Conservation (phyloP, 2,888 invertebrate species). For the Pterostichus niger region DNA sequence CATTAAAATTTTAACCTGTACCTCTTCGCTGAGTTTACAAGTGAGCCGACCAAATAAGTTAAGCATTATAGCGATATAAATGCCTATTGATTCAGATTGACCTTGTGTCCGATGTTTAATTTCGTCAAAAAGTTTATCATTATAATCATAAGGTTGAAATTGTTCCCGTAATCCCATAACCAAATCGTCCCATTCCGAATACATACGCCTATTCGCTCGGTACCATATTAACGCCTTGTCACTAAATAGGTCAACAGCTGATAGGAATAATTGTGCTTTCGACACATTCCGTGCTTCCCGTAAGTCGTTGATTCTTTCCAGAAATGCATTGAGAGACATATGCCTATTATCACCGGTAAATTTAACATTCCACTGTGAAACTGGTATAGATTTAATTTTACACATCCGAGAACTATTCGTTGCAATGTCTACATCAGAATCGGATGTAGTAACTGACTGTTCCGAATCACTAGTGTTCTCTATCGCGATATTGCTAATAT, state of each 20-base stretch:
- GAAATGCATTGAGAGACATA: not conserved
- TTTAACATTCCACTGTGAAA: not conserved
- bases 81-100: slow-evolving; percentile 7
- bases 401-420: too few species aligned
- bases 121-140: slow-evolving; percentile 26
- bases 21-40: slow-evolving; percentile 24
- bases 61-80: not conserved
- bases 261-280: not conserved
- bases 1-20: slow-evolving; percentile 22
- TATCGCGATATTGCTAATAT: too few species aligned
- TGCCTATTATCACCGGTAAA: not conserved
- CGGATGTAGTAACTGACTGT: too few species aligned
- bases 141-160: slow-evolving; percentile 29
- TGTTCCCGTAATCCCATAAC: not conserved
- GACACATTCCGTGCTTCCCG: not conserved
- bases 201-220: not conserved
- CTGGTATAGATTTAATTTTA: slow-evolving; percentile 10
- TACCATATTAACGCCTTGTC: slow-evolving; percentile 33
- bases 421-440: too few species aligned
- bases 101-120: slow-evolving; percentile 43
- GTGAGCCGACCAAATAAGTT: not conserved
- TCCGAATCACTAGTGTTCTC: too few species aligned
- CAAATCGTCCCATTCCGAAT: slow-evolving; percentile 11
- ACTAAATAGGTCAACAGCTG: slow-evolving; percentile 24
- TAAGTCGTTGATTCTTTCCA: not conserved